Evolutionary conservation across 2,113 vertebrate species (phyloP).

Genomic region (Marcusenius ussheri): DNA sequence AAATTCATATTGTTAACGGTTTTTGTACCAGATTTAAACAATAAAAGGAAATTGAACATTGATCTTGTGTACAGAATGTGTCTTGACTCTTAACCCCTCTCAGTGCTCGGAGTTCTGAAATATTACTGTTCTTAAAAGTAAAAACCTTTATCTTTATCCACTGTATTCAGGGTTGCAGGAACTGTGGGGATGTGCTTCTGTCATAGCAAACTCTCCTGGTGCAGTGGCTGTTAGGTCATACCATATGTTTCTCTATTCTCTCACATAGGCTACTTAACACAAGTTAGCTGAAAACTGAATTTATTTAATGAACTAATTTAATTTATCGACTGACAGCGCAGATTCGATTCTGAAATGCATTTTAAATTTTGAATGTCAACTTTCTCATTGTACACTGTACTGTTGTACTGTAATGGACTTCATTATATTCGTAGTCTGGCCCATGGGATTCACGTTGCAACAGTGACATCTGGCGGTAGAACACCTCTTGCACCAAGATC

Average conservation of each 20-base stretch:
- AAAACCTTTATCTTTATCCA: background rate
- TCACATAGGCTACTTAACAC: background rate
- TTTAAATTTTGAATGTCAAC: background rate
- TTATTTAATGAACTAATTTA: background rate
- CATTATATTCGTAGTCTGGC: background rate
- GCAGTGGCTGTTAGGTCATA: background rate
- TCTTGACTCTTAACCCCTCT: background rate
- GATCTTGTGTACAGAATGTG: background rate
- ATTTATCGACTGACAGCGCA: background rate
- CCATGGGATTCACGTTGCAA: background rate
- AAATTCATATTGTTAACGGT: constrained; percentile 26
- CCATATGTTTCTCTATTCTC: background rate
- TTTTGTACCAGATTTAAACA: constrained; percentile 30
- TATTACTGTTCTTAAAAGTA: background rate
- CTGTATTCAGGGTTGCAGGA: background rate
- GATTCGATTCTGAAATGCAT: background rate
- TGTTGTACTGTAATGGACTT: background rate
- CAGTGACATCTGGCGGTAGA: background rate
- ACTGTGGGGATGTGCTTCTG: background rate
- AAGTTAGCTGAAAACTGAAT: background rate
- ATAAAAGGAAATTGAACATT: constrained; percentile 21
- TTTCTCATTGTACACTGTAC: background rate
- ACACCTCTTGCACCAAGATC: background rate
- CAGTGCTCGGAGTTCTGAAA: background rate
- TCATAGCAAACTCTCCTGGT: background rate